Conservation (phyloP, 2,113 vertebrate species). For the Macquaria australasica region DNA sequence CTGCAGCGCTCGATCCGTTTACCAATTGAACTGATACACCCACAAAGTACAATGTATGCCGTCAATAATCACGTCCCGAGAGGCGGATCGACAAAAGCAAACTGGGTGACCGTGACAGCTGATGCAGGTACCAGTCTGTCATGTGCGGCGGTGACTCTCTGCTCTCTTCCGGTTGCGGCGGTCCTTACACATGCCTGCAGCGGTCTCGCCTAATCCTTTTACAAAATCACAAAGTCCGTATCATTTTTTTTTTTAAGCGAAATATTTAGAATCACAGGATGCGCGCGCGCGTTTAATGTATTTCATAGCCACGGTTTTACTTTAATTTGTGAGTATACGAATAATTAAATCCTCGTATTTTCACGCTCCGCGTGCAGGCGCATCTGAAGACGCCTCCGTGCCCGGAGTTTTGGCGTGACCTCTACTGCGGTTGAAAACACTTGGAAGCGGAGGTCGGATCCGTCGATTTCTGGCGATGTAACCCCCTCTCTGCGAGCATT, state of each 20-base stretch:
- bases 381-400: conserved; percentile 33
- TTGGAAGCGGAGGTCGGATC: conserved; percentile 69
- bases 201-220: conserved; percentile 23
- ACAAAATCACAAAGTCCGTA: not conserved
- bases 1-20: not conserved
- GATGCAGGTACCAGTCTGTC: conserved; percentile 12
- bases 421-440: conserved; percentile 88
- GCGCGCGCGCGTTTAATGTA: accelerated
- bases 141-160: conserved; percentile 13
- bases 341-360: not conserved
- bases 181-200: conserved; percentile 31
- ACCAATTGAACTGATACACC: not conserved
- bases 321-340: accelerated
- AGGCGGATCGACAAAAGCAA: not conserved
- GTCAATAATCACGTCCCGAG: not conserved
- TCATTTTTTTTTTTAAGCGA: accelerated
- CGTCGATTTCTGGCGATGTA: conserved; percentile 71
- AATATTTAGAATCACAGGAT: accelerated
- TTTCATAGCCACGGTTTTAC: accelerated
- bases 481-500: conserved; percentile 33
- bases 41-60: not conserved
- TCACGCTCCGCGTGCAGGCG: conserved; percentile 59
- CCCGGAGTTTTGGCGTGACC: conserved; percentile 81
- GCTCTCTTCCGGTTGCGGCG: conserved; percentile 52
- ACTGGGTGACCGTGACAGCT: not conserved